These are phyloP conservation scores for Helicoverpa zea DNA, from an alignment of 1,140 invertebrate genomes.

Conservation along the genomic window DNA sequence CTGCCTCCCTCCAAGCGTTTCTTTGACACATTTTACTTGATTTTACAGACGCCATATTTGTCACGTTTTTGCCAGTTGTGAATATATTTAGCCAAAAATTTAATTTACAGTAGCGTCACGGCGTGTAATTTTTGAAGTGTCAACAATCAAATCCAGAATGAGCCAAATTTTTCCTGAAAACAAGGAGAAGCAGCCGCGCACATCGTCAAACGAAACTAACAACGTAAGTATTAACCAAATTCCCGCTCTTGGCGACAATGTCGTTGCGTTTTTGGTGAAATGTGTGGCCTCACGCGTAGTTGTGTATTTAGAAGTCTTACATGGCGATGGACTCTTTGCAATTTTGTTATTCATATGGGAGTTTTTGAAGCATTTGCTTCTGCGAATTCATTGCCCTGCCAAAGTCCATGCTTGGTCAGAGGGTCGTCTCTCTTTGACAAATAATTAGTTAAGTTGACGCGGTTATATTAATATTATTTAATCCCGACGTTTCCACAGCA, in stretches of 20 bases:
- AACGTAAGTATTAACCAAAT: constrained; percentile 73
- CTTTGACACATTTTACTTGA: constrained; percentile 50
- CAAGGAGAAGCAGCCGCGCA: constrained; percentile 63
- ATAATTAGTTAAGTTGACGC: background rate
- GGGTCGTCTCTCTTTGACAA: too few relatives aligned
- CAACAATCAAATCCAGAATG: constrained; percentile 63
- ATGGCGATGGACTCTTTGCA: constrained; percentile 8
- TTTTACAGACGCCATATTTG: constrained; percentile 77
- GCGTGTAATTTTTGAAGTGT: constrained; percentile 52
- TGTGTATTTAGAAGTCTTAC: constrained; percentile 58
- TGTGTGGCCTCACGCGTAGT: constrained; percentile 70
- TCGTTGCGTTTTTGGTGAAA: constrained; percentile 56
- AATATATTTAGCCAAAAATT: constrained; percentile 70
- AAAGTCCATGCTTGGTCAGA: constrained; percentile 48
- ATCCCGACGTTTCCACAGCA: too few relatives aligned
- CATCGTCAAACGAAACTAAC: constrained; percentile 59
- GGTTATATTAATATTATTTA: too few relatives aligned
- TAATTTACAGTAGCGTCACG: constrained; percentile 55
- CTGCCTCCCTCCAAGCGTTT: constrained; percentile 32
- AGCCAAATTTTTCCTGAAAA: constrained; percentile 62
- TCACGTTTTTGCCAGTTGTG: constrained; percentile 81
- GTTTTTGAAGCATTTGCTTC: constrained; percentile 48
- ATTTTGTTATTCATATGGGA: background rate
- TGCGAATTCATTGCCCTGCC: constrained; percentile 51
- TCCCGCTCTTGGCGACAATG: constrained; percentile 72